These are phyloP conservation scores for Oscheius sp. DNA, from an alignment of 2,888 invertebrate genomes.

Conservation along the genomic window DNA sequence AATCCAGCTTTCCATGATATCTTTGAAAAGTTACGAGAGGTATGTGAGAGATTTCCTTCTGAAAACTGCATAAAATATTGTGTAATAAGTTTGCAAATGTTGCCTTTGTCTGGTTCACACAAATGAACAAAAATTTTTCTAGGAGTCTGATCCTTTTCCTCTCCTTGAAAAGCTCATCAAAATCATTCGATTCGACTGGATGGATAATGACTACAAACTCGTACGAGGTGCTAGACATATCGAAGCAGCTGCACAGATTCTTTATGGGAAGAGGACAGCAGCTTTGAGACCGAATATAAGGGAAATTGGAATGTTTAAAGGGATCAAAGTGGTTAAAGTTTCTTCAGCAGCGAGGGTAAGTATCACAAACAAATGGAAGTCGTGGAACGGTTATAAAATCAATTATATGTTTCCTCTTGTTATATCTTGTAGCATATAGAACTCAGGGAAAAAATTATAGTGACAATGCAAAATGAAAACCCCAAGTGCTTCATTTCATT, in stretches of 20 bases:
- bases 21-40: conserved; percentile 3
- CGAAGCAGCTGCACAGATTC: conserved; percentile 72
- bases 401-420: too few species aligned
- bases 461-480: too few species aligned
- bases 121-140: background rate
- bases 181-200: conserved; percentile 13
- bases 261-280: conserved; percentile 7
- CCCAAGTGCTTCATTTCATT: too few species aligned
- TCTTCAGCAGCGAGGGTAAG: conserved; percentile 29
- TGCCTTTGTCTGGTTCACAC: too few species aligned
- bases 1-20: conserved; percentile 38
- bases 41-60: background rate
- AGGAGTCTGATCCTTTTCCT: background rate
- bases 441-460: too few species aligned
- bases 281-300: background rate
- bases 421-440: too few species aligned
- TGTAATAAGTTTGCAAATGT: too few species aligned
- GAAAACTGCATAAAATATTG: background rate
- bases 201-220: conserved; percentile 2
- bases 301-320: background rate
- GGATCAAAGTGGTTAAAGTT: conserved; percentile 4
- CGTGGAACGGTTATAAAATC: too few species aligned
- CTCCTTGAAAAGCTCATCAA: background rate
- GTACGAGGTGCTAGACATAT: conserved; percentile 72
- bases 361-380: too few species aligned